Evolutionary conservation across 2,888 invertebrate species (phyloP).

Genomic region (Leptarthrus brevirostris): DNA sequence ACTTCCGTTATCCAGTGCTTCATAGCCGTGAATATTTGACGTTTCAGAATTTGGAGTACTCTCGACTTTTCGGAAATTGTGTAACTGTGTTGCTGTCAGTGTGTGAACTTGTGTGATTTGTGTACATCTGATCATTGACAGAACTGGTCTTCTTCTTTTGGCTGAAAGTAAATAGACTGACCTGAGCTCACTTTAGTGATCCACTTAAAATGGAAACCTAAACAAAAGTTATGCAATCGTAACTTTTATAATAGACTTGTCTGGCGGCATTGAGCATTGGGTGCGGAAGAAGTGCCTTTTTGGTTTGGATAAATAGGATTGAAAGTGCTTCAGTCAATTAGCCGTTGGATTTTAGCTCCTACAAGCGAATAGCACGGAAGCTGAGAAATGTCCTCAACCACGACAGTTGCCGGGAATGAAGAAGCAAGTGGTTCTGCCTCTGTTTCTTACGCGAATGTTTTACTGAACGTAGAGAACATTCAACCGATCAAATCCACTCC

Average conservation of each 20-base stretch:
- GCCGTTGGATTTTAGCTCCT: neutral
- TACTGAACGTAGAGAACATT: slow-evolving; percentile 71
- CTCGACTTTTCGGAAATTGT: slow-evolving; percentile 49
- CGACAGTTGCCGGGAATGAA: slow-evolving; percentile 52
- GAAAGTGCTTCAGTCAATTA: neutral
- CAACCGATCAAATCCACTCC: slow-evolving; percentile 62
- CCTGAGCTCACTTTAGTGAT: slow-evolving; percentile 6
- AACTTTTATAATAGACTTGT: slow-evolving; percentile 23
- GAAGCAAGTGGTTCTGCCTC: slow-evolving; percentile 19
- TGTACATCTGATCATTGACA: slow-evolving; percentile 40
- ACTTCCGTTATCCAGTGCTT: too few species aligned
- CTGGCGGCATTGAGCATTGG: neutral
- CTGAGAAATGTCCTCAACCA: slow-evolving; percentile 56
- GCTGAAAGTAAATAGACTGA: neutral
- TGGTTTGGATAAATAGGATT: neutral
- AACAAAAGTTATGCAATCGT: slow-evolving; percentile 42
- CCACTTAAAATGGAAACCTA: slow-evolving; percentile 40
- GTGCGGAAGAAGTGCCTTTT: neutral
- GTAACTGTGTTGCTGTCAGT: slow-evolving; percentile 36
- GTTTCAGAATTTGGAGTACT: slow-evolving; percentile 40
- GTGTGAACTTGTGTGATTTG: slow-evolving; percentile 27
- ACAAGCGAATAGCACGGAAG: neutral
- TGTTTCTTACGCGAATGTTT: slow-evolving; percentile 79
- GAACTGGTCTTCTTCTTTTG: too few species aligned
- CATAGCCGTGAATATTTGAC: slow-evolving; percentile 39